A percentile compares a stretch with the other conserved stretches of the same genome.
These are phyloP conservation scores for Silurus meridionalis DNA, from an alignment of 2,113 vertebrate species.

Conservation along the genomic window DNA sequence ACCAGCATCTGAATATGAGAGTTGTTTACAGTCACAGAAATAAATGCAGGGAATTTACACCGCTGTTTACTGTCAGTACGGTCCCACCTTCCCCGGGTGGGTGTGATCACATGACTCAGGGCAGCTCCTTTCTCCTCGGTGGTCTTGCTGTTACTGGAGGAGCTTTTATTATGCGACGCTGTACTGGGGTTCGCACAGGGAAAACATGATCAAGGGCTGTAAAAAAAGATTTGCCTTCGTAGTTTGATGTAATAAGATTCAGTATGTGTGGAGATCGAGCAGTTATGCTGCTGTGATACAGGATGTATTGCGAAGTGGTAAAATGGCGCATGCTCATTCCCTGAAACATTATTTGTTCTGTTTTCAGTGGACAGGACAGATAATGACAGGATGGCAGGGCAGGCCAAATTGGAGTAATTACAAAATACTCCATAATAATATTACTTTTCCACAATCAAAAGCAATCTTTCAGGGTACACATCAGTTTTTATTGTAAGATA, in stretches of 20 bases:
- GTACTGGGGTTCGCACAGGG: not conserved
- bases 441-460: not conserved
- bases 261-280: constrained; percentile 1
- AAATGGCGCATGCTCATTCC: not conserved
- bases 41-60: constrained; percentile 51
- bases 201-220: not conserved
- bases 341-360: not conserved
- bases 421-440: not conserved
- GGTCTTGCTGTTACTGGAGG: constrained; percentile 30
- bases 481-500: not conserved
- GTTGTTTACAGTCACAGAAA: constrained; percentile 48
- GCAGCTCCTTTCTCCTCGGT: constrained; percentile 21
- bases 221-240: not conserved
- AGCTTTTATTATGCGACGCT: constrained; percentile 34
- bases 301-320: not conserved
- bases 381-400: not conserved
- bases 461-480: not conserved
- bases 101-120: constrained; percentile 37
- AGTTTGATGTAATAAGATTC: constrained; percentile 5
- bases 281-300: not conserved
- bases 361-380: not conserved
- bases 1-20: constrained; percentile 44
- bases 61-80: constrained; percentile 48
- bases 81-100: constrained; percentile 29
- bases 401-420: not conserved